Evolutionary conservation across 92 coral and sea anemone species (phyloP).

Genomic region (Nematostella vectensis): DNA sequence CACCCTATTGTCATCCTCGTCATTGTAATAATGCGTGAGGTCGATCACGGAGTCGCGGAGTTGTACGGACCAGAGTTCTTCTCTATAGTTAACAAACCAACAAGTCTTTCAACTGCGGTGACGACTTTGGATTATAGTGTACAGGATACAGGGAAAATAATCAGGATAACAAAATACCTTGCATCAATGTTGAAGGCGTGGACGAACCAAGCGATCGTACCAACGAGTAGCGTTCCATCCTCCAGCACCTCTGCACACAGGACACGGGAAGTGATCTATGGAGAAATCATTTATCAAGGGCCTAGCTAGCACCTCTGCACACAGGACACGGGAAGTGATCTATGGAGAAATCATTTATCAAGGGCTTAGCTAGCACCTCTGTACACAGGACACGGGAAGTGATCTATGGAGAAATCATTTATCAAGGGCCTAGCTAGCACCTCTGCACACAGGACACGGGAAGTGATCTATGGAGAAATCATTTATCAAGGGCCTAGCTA

Average conservation of each 20-base stretch:
- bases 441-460: constrained; percentile 74
- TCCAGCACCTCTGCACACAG: constrained; percentile 66
- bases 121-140: neutral
- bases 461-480: constrained; percentile 38
- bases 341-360: constrained; percentile 14
- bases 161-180: constrained; percentile 21
- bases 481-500: no score
- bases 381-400: constrained; percentile 74
- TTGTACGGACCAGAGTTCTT: constrained; percentile 71
- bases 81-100: constrained; percentile 19
- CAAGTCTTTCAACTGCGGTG: neutral
- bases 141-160: neutral
- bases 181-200: constrained; percentile 61
- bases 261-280: constrained; percentile 70
- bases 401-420: constrained; percentile 32
- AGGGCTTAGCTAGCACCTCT: constrained; percentile 62
- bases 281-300: no score
- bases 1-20: constrained; percentile 46
- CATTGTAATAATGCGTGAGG: constrained; percentile 52
- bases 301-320: constrained; percentile 66
- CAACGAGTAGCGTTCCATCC: constrained; percentile 64
- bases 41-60: constrained; percentile 75
- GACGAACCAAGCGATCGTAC: constrained; percentile 71
- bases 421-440: no score
- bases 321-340: constrained; percentile 74